phyloP scores from a whole-genome alignment of 1,140 invertebrate genomes.

The Brachionus angularis region DNA sequence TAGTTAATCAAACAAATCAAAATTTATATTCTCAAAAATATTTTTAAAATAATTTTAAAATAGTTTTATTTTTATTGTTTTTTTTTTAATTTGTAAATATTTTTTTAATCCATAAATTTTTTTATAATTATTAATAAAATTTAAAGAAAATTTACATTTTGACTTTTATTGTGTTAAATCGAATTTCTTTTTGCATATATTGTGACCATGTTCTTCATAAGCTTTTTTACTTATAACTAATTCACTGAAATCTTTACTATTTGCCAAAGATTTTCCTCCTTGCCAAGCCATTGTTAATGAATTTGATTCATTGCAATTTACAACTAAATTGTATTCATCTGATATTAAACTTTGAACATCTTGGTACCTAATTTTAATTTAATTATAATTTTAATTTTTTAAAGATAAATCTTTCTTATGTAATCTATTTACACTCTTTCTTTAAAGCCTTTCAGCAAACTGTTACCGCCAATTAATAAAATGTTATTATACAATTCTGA shows the following conservation, averaged over 20 bases:
- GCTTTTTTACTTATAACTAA: constrained; percentile 74
- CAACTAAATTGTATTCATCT: constrained; percentile 64
- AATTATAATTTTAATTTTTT: too few species aligned
- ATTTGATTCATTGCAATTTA: constrained; percentile 63
- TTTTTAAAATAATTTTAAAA: neutral
- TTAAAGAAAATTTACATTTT: too few species aligned
- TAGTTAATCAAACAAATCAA: neutral
- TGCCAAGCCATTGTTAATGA: constrained; percentile 75
- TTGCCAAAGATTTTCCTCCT: constrained; percentile 72
- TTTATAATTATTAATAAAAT: too few species aligned
- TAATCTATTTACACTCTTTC: constrained; percentile 65
- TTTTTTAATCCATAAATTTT: neutral
- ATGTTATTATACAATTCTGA: constrained; percentile 82
- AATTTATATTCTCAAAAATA: neutral
- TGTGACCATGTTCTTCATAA: constrained; percentile 78
- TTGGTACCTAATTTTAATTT: constrained; percentile 57
- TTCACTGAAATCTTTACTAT: constrained; percentile 66
- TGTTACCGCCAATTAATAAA: constrained; percentile 82
- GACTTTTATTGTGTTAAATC: too few species aligned
- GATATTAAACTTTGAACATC: constrained; percentile 75
- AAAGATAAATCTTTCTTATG: neutral
- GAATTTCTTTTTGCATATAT: constrained; percentile 67
- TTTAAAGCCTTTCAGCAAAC: constrained; percentile 69
- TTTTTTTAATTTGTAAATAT: neutral
- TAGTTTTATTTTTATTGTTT: neutral